Evolutionary conservation across 1,140 invertebrate species (phyloP).

Genomic region (Eupristina koningsbergeri): DNA sequence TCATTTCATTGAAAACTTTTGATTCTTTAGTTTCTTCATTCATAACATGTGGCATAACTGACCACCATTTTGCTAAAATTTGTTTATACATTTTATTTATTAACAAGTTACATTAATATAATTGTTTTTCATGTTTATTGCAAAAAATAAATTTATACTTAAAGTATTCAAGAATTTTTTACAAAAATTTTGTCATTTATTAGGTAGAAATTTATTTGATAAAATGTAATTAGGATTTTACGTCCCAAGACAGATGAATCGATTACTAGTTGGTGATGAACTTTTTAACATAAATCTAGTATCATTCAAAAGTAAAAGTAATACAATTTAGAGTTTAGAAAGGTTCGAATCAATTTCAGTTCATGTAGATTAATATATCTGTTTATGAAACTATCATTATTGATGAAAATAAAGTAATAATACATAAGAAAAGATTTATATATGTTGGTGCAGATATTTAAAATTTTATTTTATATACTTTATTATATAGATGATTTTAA

Average conservation of each 20-base stretch:
- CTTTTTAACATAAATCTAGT: background rate
- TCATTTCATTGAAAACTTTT: background rate
- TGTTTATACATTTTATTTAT: background rate
- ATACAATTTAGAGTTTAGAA: background rate
- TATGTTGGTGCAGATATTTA: no score
- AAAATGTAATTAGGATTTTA: no score
- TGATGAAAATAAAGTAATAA: no score
- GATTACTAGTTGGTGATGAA: background rate
- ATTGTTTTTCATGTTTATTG: background rate
- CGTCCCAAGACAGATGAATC: no score
- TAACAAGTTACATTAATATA: background rate
- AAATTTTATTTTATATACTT: no score
- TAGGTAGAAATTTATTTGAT: no score
- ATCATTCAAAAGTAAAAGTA: background rate
- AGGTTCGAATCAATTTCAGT: background rate
- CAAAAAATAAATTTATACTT: no score
- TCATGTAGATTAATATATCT: background rate
- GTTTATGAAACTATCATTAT: no score
- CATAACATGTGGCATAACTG: constrained; percentile 53
- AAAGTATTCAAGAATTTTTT: no score
- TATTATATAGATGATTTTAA: no score
- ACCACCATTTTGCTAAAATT: constrained; percentile 54
- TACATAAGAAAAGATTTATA: no score
- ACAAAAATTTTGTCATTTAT: no score
- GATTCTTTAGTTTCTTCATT: constrained; percentile 26